Conservation (phyloP, 2,888 invertebrate species). For the Lottia scabra region DNA sequence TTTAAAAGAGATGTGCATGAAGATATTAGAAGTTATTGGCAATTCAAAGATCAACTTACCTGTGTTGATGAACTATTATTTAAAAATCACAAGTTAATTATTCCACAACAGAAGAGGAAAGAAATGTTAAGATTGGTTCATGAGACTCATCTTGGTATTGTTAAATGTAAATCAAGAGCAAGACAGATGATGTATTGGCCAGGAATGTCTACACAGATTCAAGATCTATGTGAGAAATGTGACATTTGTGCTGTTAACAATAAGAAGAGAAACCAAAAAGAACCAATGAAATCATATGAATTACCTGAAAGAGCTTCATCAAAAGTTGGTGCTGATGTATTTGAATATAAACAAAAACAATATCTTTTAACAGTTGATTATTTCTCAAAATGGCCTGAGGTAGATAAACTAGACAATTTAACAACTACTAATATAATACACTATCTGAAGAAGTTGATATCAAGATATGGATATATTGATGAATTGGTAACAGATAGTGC, state of each 20-base stretch:
- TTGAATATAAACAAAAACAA: conserved; percentile 13
- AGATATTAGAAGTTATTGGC: conserved; percentile 7
- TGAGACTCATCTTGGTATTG: conserved; percentile 17
- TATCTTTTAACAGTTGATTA: conserved; percentile 24
- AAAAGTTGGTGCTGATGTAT: conserved; percentile 18
- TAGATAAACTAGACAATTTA: conserved; percentile 11
- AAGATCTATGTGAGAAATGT: conserved; percentile 18
- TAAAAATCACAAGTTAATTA: conserved; percentile 18
- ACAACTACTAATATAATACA: conserved; percentile 9
- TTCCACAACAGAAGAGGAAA: conserved; percentile 10
- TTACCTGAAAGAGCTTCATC: conserved; percentile 18
- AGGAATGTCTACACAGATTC: conserved; percentile 19
- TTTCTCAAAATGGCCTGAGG: conserved; percentile 23
- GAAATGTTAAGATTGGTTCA: conserved; percentile 21
- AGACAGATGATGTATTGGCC: conserved; percentile 16
- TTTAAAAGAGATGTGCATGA: conserved; percentile 3
- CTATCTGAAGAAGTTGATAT: conserved; percentile 10
- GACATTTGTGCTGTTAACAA: conserved; percentile 9
- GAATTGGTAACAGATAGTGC: neutral
- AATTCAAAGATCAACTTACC: conserved; percentile 13
- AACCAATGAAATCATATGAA: conserved; percentile 14
- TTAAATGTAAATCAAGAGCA: conserved; percentile 19
- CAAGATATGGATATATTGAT: neutral
- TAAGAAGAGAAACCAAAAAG: conserved; percentile 11
- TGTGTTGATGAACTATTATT: conserved; percentile 14